Base-by-base conservation (phyloP, 2,113 vertebrate species). In the Tor tambroides region DNA sequence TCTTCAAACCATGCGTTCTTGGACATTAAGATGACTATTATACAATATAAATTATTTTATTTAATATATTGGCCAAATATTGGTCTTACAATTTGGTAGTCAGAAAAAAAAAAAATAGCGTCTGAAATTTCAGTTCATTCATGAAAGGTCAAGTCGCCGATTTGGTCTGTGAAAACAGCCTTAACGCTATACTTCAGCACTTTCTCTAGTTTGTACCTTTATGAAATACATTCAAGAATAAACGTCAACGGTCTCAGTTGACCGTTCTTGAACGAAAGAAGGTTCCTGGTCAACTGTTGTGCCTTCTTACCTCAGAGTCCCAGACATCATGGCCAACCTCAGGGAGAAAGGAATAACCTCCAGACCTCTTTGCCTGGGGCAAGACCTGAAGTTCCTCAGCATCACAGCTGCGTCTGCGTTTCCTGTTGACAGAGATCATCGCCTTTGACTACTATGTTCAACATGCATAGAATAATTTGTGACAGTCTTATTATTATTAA, bases 251-350 rank as follows among this genome's bases (percentile, higher is more conserved):
- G 21, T 59, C 56, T 17, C 65, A 32, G 15, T 19, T 69, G 28
- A 17, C 28, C 2, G 2, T 32, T 67, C 41, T 14, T 26, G 41
- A 76, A 26, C 3, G 38, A 46, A 43, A 7, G 21, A n/a, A 26
- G 14, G 4, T 0, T 43, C 17, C 21, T 38, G 11, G n/a, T n/a
- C 43, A 49, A 6, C 2, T 19, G 41, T 6, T 30, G 21, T 43
- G 63, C 28, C 15, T 1, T 8, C 91, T 91, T 91, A 99, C 97
- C 97, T 99, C 98, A 2, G 96, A 98, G 92, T 99, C 98, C 96
- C 96, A 97, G 2, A 95, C 95, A 83, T 97, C 97, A 82, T 95
- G 95, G 1, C 90, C 85, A 90, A 95, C 81, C 78, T 96, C 95
- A 0, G 94, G 92, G 26, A 97, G 93, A 74, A 96, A 93, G 26